Evolutionary conservation across 2,888 invertebrate genomes (phyloP).

Genomic region (Cataglyphis livida): DNA sequence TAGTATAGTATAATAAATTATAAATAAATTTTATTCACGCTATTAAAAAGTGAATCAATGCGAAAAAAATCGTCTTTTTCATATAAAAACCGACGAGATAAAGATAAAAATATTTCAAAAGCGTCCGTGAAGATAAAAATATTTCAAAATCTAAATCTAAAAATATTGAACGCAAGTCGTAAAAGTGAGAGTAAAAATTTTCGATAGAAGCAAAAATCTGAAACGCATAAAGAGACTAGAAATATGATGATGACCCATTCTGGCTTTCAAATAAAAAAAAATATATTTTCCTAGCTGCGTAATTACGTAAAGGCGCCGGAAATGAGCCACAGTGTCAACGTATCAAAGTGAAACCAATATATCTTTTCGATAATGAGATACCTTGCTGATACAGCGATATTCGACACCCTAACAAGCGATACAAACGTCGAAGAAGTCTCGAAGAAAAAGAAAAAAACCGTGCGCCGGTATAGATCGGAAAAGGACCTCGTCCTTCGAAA

Average conservation of each 20-base stretch:
- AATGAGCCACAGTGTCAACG: conserved; percentile 56
- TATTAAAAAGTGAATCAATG: background rate
- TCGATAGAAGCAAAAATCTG: background rate
- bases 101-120: background rate
- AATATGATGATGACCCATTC: background rate
- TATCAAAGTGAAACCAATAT: conserved; percentile 55
- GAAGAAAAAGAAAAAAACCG: background rate
- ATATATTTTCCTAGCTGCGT: background rate
- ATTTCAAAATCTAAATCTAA: background rate
- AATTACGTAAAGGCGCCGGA: conserved; percentile 43
- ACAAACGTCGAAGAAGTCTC: background rate
- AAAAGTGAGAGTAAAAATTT: conserved; percentile 1
- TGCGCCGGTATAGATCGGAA: conserved; percentile 47
- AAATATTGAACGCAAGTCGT: background rate
- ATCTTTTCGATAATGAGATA: conserved; percentile 46
- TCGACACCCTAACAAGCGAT: background rate
- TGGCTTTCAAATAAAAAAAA: background rate
- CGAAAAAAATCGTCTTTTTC: background rate
- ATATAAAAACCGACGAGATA: no score
- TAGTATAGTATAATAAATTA: background rate
- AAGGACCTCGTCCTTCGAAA: conserved; percentile 56
- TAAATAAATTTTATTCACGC: conserved; percentile 8
- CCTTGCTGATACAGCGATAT: conserved; percentile 3
- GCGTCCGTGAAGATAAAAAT: background rate
- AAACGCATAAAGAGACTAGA: background rate